Conservation (phyloP, 2,113 vertebrate genomes). For the Pteruthius melanotis region DNA sequence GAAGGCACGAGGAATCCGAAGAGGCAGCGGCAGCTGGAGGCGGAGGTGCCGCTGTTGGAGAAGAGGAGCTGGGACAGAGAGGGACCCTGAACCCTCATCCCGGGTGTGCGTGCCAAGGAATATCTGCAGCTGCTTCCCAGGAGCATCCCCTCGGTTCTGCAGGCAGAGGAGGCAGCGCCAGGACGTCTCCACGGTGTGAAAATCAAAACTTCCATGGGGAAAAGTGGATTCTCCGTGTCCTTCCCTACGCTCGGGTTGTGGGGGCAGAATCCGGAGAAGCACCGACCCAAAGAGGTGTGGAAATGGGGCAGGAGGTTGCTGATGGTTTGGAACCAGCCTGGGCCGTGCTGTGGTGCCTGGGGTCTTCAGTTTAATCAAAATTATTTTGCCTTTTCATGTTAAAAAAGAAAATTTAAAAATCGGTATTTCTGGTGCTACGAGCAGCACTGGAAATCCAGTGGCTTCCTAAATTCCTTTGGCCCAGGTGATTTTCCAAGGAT, state of each 20-base stretch:
- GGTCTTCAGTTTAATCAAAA: neutral
- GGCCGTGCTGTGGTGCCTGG: accelerated
- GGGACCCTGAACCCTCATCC: neutral
- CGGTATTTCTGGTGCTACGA: neutral
- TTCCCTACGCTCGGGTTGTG: neutral
- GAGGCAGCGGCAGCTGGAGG: neutral
- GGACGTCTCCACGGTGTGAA: accelerated
- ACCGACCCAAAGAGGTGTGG: neutral
- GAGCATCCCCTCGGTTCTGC: neutral
- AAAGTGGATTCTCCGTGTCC: accelerated
- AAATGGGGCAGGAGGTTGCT: neutral
- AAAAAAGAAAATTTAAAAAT: neutral
- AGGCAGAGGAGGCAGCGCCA: neutral
- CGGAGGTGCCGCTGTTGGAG: neutral
- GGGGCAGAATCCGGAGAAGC: neutral
- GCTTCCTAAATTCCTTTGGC: neutral
- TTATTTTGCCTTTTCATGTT: neutral
- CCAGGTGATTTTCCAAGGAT: neutral
- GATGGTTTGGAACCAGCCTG: neutral
- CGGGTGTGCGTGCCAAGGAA: accelerated
- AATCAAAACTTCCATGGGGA: neutral
- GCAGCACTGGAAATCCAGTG: neutral
- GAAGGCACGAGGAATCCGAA: neutral
- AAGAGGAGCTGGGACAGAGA: neutral
- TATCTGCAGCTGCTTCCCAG: neutral